These are phyloP conservation scores for Aplodontia rufa DNA, from an alignment of 2,113 vertebrate genomes.

Conservation along the genomic window DNA sequence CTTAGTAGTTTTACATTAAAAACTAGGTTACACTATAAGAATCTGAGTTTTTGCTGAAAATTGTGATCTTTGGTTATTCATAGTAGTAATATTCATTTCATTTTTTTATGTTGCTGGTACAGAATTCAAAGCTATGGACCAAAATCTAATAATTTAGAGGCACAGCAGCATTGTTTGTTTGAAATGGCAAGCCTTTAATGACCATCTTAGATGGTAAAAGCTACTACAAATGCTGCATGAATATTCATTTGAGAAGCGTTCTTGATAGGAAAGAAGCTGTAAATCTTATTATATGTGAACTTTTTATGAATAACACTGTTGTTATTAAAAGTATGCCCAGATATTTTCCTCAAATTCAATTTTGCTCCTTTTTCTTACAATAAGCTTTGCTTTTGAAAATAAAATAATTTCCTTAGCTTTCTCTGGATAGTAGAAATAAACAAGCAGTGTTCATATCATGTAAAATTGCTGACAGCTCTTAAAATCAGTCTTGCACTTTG, in stretches of 20 bases:
- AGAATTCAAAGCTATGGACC: slow-evolving; percentile 62
- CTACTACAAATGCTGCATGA: slow-evolving; percentile 66
- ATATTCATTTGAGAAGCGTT: slow-evolving; percentile 77
- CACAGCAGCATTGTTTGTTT: slow-evolving; percentile 46
- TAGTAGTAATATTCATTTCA: slow-evolving; percentile 69
- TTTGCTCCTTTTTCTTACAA: slow-evolving; percentile 53
- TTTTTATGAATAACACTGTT: slow-evolving; percentile 53
- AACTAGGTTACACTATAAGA: slow-evolving; percentile 40
- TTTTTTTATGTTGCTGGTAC: slow-evolving; percentile 61
- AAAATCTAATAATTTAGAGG: slow-evolving; percentile 73
- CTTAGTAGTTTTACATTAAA: not conserved
- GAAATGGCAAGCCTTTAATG: slow-evolving; percentile 78
- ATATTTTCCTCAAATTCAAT: slow-evolving; percentile 65
- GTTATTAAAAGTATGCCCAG: slow-evolving; percentile 67
- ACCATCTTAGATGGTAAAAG: slow-evolving; percentile 57
- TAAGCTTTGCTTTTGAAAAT: slow-evolving; percentile 24
- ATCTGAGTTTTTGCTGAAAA: slow-evolving; percentile 67
- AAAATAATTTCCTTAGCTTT: not conserved
- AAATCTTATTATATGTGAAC: slow-evolving; percentile 58
- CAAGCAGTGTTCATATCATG: slow-evolving; percentile 27
- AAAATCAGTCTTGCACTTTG: slow-evolving; percentile 49
- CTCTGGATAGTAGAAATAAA: slow-evolving; percentile 3
- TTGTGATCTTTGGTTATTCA: slow-evolving; percentile 71
- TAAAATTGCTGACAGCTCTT: slow-evolving; percentile 77
- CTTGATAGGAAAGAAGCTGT: slow-evolving; percentile 61